Evolutionary conservation across 2,888 invertebrate genomes (phyloP).

Genomic region (Desoria tigrina): DNA sequence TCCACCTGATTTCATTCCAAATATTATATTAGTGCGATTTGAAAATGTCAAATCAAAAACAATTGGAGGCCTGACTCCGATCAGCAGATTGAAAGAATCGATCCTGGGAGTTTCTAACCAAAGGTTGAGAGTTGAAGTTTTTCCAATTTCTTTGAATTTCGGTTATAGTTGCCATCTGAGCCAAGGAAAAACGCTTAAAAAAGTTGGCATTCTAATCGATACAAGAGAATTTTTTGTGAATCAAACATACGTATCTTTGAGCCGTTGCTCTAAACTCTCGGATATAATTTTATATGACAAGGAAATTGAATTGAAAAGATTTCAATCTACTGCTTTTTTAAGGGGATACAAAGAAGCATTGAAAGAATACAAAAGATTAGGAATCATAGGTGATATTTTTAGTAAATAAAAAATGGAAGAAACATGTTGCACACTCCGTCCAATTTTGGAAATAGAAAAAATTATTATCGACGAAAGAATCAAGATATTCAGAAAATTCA

Average conservation of each 20-base stretch:
- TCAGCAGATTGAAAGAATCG: background rate
- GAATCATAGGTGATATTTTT: too few species aligned
- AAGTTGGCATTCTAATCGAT: background rate
- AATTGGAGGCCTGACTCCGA: background rate
- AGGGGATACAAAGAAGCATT: background rate
- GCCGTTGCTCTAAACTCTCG: background rate
- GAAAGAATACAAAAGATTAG: background rate
- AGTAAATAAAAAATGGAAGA: too few species aligned
- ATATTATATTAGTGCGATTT: background rate
- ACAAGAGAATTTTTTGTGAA: background rate
- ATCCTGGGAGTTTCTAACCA: background rate
- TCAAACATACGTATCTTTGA: slow-evolving; percentile 1
- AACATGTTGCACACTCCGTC: too few species aligned
- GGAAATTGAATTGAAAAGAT: background rate
- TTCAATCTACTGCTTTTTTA: background rate
- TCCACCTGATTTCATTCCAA: background rate
- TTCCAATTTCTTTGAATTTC: background rate
- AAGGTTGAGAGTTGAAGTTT: background rate
- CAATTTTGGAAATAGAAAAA: too few species aligned
- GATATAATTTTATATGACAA: background rate
- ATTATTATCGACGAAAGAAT: too few species aligned
- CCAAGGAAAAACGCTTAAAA: background rate
- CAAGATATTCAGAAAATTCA: too few species aligned
- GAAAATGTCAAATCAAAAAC: background rate
- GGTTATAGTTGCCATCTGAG: background rate